Evolutionary conservation across 92 coral and sea anemone species (phyloP), one percentile per base, ranked within the genome.

Genomic region (Isaurus tuberculatus): DNA sequence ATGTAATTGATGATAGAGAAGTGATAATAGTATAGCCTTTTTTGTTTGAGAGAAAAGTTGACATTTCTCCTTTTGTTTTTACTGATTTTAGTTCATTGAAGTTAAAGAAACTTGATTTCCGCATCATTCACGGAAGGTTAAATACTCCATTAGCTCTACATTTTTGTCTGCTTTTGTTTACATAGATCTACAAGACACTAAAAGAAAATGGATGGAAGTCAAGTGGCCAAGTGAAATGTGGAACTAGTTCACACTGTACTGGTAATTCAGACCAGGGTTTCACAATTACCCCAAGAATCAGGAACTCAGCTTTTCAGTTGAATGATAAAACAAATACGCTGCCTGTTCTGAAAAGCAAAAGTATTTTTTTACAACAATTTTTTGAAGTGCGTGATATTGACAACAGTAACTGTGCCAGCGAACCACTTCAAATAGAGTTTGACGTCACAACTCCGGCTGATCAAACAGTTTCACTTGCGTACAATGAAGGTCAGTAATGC

Each of bases 341-440:
- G 3, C 79, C 7, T 1, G 79, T 20, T 46, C 57, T 46, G 79
- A 72, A 51, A 15, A 72, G 63, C 61, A 72, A 46, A 19, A n/a
- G 32, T 16, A 31, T 51, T 15, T 19, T 57, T 57, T 31, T 15
- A 60, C 64, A 72, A 9, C 17, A 28, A 14, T 26, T 27, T 2
- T 72, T 72, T 27, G 63, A 72, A 72, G 79, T 72, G 36, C 27
- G 8, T 10, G 63, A 48, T 30, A 44, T 1, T 44, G 30, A 51
- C 31, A 25, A 6, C 13, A 72, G 10, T 27, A 51, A 28, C 37
- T 49, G 63, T 2, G 30, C 16, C 17, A 48, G 22, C 11, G 15
- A 30, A 28, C 79, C 79, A 10, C 64, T 72, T 26, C 58, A 42
- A 26, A 48, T 72, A 28, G n/a, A 14, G 36, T 46, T 72, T 48